These are phyloP conservation scores for Oreochromis grahami DNA, from an alignment of 2,797 vertebrate genomes.

Conservation along the genomic window DNA sequence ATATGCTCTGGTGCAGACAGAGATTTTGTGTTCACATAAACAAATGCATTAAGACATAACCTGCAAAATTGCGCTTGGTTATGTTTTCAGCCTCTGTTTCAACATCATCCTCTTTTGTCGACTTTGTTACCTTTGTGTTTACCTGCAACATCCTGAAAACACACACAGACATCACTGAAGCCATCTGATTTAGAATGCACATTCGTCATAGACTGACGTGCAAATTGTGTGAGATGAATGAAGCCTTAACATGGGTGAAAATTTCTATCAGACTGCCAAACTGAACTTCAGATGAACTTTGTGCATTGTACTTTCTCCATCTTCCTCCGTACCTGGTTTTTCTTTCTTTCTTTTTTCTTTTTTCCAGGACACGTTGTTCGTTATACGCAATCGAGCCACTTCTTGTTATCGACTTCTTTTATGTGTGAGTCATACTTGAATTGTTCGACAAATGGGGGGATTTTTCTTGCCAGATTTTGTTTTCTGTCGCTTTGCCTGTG, in stretches of 20 bases:
- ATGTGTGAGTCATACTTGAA: conserved; percentile 24
- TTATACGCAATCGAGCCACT: background rate
- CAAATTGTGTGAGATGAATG: background rate
- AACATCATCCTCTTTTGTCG: background rate
- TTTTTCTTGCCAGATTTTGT: background rate
- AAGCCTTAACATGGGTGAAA: background rate
- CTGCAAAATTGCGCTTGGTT: background rate
- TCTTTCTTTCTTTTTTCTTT: background rate
- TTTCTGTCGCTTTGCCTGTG: background rate
- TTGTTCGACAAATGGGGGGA: conserved; percentile 12
- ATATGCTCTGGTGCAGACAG: background rate
- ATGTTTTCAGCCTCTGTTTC: background rate
- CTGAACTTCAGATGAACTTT: conserved; percentile 38
- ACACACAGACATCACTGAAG: background rate
- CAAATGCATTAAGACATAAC: background rate
- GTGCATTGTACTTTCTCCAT: background rate
- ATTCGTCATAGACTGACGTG: background rate
- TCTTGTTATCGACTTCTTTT: background rate
- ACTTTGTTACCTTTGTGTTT: background rate
- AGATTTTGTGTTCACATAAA: background rate
- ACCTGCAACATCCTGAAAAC: background rate
- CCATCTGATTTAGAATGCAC: background rate
- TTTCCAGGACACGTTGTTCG: background rate
- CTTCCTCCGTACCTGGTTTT: background rate
- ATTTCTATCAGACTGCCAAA: background rate